Evolutionary conservation across 2,113 vertebrate genomes (phyloP).

Genomic region (Acinonyx jubatus): DNA sequence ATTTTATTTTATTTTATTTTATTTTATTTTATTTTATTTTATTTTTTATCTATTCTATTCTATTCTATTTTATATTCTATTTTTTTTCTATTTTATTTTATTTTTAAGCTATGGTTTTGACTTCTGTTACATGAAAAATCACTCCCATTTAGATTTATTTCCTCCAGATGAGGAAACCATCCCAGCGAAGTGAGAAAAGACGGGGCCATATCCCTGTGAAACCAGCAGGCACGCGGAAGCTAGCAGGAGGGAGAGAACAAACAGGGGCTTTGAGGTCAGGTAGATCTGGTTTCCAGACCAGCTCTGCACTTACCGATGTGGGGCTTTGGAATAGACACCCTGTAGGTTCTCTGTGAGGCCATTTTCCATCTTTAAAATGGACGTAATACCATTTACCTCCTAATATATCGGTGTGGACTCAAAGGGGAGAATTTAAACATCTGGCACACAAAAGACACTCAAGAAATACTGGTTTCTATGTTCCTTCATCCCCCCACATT

Average conservation of each 20-base stretch:
- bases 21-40: not conserved
- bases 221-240: not conserved
- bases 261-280: not conserved
- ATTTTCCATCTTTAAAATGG: not conserved
- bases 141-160: not conserved
- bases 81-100: not conserved
- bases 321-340: not conserved
- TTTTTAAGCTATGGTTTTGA: slow-evolving; percentile 13
- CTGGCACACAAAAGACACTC: not conserved
- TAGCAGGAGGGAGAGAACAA: not conserved
- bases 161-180: not conserved
- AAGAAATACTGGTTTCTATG: not conserved
- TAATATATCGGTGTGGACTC: not conserved
- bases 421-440: not conserved
- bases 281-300: not conserved
- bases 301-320: not conserved
- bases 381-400: not conserved
- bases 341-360: not conserved
- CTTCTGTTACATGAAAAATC: not conserved
- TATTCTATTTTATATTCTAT: not conserved
- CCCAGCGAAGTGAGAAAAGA: not conserved
- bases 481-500: not conserved
- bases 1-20: no score
- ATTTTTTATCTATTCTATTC: not conserved
- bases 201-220: not conserved